Percentiles rank a stretch among this genome's conserved stretches.
phyloP scores from a whole-genome alignment of 2,888 invertebrate species.

The Sisyra terminalis region DNA sequence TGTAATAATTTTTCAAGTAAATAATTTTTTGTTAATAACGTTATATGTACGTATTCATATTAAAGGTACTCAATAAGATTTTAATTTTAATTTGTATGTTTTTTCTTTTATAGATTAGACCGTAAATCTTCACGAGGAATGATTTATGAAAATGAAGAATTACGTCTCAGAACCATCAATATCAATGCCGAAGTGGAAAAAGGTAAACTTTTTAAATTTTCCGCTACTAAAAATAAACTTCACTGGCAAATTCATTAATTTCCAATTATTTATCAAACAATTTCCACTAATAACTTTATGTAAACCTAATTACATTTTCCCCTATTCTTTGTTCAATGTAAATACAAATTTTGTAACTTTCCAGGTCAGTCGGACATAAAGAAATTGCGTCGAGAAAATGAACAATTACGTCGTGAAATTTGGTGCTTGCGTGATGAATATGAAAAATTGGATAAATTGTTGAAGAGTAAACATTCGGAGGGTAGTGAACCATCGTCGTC shows the following conservation, averaged over 20 bases:
- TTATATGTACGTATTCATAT: no score
- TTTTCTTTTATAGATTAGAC: slow-evolving; percentile 46
- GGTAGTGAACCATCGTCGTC: slow-evolving; percentile 4
- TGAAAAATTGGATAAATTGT: slow-evolving; percentile 65
- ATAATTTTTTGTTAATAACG: no score
- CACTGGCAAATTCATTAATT: slow-evolving; percentile 5
- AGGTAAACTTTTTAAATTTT: slow-evolving; percentile 32
- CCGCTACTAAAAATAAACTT: background rate
- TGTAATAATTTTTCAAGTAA: no score
- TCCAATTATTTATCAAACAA: background rate
- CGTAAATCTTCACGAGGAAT: slow-evolving; percentile 82
- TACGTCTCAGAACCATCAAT: slow-evolving; percentile 74
- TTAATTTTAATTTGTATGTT: no score
- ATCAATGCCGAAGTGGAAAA: slow-evolving; percentile 86
- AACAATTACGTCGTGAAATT: slow-evolving; percentile 71
- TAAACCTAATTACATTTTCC: background rate
- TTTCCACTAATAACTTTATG: background rate
- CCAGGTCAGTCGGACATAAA: slow-evolving; percentile 79
- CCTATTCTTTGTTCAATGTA: background rate
- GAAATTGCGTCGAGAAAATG: slow-evolving; percentile 74
- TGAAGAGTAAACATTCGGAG: slow-evolving; percentile 31
- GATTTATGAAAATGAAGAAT: slow-evolving; percentile 87
- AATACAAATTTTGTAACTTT: slow-evolving; percentile 14
- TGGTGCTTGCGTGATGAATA: slow-evolving; percentile 79
- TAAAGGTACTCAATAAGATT: no score